phyloP scores from a whole-genome alignment of 2,888 invertebrate species.

The Ecliptopera silaceata region DNA sequence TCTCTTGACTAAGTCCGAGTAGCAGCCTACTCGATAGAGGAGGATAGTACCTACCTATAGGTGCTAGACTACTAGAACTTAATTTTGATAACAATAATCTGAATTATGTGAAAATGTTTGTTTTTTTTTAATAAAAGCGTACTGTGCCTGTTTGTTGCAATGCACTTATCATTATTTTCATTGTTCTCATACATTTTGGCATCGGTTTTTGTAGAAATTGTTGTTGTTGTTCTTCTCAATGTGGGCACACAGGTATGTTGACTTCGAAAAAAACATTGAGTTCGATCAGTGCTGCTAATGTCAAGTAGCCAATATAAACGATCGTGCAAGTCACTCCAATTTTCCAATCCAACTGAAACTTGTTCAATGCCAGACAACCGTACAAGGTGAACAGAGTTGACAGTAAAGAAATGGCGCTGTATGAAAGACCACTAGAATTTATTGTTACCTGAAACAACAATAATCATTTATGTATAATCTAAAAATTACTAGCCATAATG shows the following conservation, averaged over 20 bases:
- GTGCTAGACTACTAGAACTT: too few relatives aligned
- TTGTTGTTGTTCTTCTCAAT: constrained; percentile 45
- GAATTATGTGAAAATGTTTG: too few relatives aligned
- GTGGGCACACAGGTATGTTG: constrained; percentile 87
- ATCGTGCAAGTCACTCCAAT: constrained; percentile 86
- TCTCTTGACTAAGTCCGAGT: too few relatives aligned
- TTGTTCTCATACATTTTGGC: not conserved
- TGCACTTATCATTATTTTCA: not conserved
- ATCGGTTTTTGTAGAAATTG: not conserved
- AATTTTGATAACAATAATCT: too few relatives aligned
- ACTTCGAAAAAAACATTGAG: constrained; percentile 89
- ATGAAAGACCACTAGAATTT: constrained; percentile 89
- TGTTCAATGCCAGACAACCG: constrained; percentile 84
- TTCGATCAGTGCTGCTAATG: constrained; percentile 88
- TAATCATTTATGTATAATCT: not conserved
- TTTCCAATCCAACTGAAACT: constrained; percentile 87
- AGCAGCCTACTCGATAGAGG: too few relatives aligned
- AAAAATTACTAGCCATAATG: too few relatives aligned
- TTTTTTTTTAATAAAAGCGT: too few relatives aligned
- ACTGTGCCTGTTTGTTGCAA: too few relatives aligned
- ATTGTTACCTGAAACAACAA: constrained; percentile 80
- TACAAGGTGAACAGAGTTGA: constrained; percentile 88
- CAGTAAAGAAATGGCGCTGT: constrained; percentile 89
- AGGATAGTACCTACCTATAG: too few relatives aligned
- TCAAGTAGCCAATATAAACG: constrained; percentile 86